Conservation (phyloP, 2,888 invertebrate genomes). For the Crocallis elinguaria region DNA sequence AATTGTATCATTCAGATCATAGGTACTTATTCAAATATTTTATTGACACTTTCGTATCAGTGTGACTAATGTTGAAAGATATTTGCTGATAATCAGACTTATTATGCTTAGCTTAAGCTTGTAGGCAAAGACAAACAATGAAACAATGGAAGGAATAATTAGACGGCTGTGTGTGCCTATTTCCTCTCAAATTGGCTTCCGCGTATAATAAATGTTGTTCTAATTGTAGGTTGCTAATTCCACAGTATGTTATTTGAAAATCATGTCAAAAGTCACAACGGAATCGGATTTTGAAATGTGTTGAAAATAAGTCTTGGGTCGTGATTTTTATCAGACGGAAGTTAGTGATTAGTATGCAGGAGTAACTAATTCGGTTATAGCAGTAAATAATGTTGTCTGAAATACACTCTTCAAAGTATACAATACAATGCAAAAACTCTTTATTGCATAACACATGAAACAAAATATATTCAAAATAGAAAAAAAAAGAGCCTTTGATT, state of each 20-base stretch:
- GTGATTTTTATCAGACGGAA: conserved; percentile 4
- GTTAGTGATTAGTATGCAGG: background rate
- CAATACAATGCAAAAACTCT: too few relatives aligned
- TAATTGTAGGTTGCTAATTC: conserved; percentile 7
- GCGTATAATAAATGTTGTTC: conserved; percentile 25
- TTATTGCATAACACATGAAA: too few relatives aligned
- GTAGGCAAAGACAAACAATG: conserved; percentile 47
- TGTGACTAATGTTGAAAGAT: conserved; percentile 16
- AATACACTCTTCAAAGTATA: too few relatives aligned
- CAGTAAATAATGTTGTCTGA: too few relatives aligned
- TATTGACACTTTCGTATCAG: background rate
- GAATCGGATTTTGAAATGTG: conserved; percentile 1
- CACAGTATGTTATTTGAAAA: conserved; percentile 18
- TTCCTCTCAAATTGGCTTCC: conserved; percentile 53
- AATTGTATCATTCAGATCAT: too few relatives aligned
- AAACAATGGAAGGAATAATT: conserved; percentile 55
- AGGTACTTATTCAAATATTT: conserved; percentile 24
- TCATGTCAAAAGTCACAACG: conserved; percentile 16
- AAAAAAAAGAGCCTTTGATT: too few relatives aligned
- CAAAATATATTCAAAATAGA: too few relatives aligned
- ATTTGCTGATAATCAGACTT: conserved; percentile 4
- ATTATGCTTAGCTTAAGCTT: conserved; percentile 10
- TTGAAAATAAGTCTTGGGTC: background rate
- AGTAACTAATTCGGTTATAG: too few relatives aligned
- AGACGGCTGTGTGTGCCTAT: conserved; percentile 45